Evolutionary conservation across 2,888 invertebrate species (phyloP), one percentile per base, ranked within the genome.

Genomic region (Aspidapion aeneum): DNA sequence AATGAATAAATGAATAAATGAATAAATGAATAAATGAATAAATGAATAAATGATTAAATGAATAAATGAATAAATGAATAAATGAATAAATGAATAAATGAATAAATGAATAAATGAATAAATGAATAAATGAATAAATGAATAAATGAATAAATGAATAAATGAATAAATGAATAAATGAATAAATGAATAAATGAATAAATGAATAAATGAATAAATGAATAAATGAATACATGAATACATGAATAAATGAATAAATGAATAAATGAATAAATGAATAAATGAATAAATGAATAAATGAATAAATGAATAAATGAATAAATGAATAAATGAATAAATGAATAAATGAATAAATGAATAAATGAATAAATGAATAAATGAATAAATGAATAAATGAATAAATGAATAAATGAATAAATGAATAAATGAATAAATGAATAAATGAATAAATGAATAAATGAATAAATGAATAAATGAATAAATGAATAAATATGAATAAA

Each of bases 111-210:
- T 58, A 58, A 35, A 58, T 58, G 48, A 35, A 58, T 58, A 58
- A 35, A 58, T 58, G 48, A 35, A 58, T 58, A 58, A 35, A 58
- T 58, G 48, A n/a, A 58, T 58, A 58, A 35, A 58, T 58, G 48
- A n/a, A 58, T 58, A 58, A 35, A 58, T 58, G 48, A 35, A 58
- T 58, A 58, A 35, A 58, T 58, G 48, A 35, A 58, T 58, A 58
- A 35, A 58, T 58, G 48, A 35, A 58, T 58, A 58, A 35, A 58
- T 58, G 48, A 35, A 58, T 58, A 58, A 35, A 58, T 58, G 48
- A 18, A 48, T 35, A 58, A 35, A 48, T 58, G 48, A 35, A 58
- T 58, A 58, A 35, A 58, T 35, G 19, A 35, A 57, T 57, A 21
- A 21, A 57, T 57, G 21, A 21, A 57, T 57, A 21, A 21, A 57